Base-by-base conservation (phyloP, 2,797 vertebrate species). In the Pelobates cultripes region DNA sequence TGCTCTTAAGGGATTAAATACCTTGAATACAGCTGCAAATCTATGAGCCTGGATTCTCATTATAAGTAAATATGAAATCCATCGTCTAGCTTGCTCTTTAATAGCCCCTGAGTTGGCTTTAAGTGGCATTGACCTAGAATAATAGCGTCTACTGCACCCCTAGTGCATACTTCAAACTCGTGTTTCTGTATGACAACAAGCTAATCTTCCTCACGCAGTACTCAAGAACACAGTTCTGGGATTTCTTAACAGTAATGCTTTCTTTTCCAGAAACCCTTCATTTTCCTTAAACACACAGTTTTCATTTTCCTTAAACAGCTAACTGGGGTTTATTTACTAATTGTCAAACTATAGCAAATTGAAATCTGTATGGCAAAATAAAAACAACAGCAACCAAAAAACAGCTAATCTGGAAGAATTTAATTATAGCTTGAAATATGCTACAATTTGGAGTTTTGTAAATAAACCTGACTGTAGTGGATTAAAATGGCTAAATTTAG, bases 91-190 rank as follows among this genome's bases (percentile, higher is more conserved):
- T 75, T 55, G 61, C 70, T 45, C 66, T n/a, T 75, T 74, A 77
- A 85, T 84, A 80, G 85, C 72, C 76, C 78, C 76, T 71, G 28
- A 81, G 73, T 83, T 64, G 78, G 79, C 87, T 90, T 88, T 83
- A 85, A 83, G 89, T 87, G 86, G 78, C 80, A 80, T 67, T 90
- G 88, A 88, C 86, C 84, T 83, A 85, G 68, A 86, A 43, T 86
- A 64, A 72, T 61, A 68, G 77, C 85, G 2, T n/a, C 66, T 47
- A 86, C 81, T 81, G 85, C 77, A 80, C 55, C 85, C 87, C 85
- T 81, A 70, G 85, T 84, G 83, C 85, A 83, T 72, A 79, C 71
- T 88, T 86, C 77, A 60, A 83, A 85, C 60, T 77, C 77, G 9
- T 44, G 74, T 43, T 85, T 89, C 80, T 84, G 84, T 88, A 80